phyloP scores from a whole-genome alignment of 2,888 invertebrate species.

The Polydrusus cervinus region DNA sequence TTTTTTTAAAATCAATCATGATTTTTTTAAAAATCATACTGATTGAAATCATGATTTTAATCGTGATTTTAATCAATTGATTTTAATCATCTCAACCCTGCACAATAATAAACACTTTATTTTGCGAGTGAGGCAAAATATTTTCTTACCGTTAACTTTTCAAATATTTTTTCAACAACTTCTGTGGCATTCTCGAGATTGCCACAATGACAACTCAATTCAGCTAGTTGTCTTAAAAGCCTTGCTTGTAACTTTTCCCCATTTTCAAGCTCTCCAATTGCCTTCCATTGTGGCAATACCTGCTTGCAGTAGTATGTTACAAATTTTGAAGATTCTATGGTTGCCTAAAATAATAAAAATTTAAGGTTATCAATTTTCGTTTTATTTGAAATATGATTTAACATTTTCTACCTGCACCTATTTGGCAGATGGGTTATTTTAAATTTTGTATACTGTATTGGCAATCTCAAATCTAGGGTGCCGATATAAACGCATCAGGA shows the following conservation, averaged over 20 bases:
- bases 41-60: no score
- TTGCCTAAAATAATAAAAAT: conserved; percentile 75
- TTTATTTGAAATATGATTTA: background rate
- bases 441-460: no score
- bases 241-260: conserved; percentile 83
- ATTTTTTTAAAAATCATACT: no score
- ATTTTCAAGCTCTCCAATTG: conserved; percentile 75
- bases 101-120: no score
- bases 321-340: conserved; percentile 90
- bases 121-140: no score
- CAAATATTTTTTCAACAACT: conserved; percentile 85
- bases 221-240: conserved; percentile 89
- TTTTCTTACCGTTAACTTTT: conserved; percentile 81
- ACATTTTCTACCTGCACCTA: conserved; percentile 14
- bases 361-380: background rate
- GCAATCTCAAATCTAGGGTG: no score
- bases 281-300: conserved; percentile 84
- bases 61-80: no score
- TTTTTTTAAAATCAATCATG: no score
- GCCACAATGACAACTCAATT: conserved; percentile 86
- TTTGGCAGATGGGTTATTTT: no score
- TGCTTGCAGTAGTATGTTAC: conserved; percentile 89
- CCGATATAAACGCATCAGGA: no score
- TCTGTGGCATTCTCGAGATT: conserved; percentile 83
- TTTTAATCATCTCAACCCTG: no score